Base-by-base conservation (phyloP, 2,888 invertebrate genomes). In the Buathra laborator region DNA sequence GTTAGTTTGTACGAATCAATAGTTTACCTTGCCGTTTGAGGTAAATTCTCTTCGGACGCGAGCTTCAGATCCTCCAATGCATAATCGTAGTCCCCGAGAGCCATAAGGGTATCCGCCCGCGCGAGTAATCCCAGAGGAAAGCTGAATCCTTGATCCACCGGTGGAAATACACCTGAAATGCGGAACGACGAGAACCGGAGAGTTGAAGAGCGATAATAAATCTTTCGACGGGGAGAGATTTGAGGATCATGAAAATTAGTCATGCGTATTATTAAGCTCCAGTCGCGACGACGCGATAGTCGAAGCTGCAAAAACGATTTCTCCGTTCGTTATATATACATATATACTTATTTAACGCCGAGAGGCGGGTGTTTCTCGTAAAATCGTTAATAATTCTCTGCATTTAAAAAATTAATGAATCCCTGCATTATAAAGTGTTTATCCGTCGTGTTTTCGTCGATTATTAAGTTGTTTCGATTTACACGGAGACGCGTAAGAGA, bases 1-100 rank as follows among this genome's bases (percentile, higher is more conserved):
- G 53, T 16, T 7, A 3, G 7, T 53, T 37, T 16, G 53, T 19
- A 53, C 56, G 56, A 24, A 56, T 44, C 24, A 29, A 62, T 43
- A 24, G 64, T 12, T 86, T 81, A 92, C 92, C 90, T 89, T 51
- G 87, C 78, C 14, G 95, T 95, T 0, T 95, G 95, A 0, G 96
- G 96, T 4, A 97, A 94, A 2, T 95, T 95, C 90, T 96, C 95
- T 85, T 96, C 96, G 3, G 96, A 92, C 0, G 97, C 96, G 85
- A 96, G 90, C 88, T 96, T 96, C 3, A 97, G 93, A 92, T 98
- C 98, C 71, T 95, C 95, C 0, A 97, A 91, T 0, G 97, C 96
- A 0, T 95, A 94, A 68, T 94, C 93, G 16, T 95, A 96, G 85
- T 96, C 95, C 0, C 95, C 94, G 83, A 95, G 90, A 14, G 94